Conservation (phyloP, 2,888 invertebrate species). For the Eutolmus rufibarbis region DNA sequence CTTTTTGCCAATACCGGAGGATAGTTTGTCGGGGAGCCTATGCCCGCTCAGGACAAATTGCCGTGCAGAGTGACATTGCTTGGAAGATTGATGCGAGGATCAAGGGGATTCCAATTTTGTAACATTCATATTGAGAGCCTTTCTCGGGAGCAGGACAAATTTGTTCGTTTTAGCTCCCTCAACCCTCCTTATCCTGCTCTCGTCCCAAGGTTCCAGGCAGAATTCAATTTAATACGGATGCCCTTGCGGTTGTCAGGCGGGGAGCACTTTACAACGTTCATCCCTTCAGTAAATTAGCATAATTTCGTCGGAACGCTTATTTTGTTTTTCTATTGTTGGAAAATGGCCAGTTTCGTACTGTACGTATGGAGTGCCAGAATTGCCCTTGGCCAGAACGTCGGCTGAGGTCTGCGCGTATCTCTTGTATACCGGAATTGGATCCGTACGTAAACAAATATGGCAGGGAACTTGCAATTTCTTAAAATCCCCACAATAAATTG, state of each 20-base stretch:
- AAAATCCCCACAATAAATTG: background rate
- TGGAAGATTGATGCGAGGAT: slow-evolving; percentile 34
- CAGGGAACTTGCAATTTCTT: background rate
- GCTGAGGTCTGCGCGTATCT: background rate
- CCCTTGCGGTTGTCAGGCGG: background rate
- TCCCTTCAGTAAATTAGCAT: slow-evolving; percentile 33
- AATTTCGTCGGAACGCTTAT: background rate
- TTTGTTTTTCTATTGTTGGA: background rate
- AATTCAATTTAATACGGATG: slow-evolving; percentile 32
- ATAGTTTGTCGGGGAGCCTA: slow-evolving; percentile 4
- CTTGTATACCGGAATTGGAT: background rate
- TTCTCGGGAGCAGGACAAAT: slow-evolving; percentile 16
- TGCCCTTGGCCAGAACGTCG: background rate
- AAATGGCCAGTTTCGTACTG: background rate
- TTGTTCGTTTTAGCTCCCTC: slow-evolving; percentile 11
- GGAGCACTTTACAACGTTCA: background rate
- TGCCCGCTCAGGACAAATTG: slow-evolving; percentile 23
- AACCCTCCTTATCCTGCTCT: background rate
- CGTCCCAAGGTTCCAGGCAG: background rate
- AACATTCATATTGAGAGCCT: slow-evolving; percentile 27
- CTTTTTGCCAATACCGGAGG: background rate
- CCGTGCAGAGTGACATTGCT: slow-evolving; percentile 34
- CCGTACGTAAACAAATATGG: background rate
- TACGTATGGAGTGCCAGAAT: background rate
- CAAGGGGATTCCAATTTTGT: slow-evolving; percentile 32